Conservation (phyloP, 2,113 vertebrate species). For the Mesembrinibis cayennensis region DNA sequence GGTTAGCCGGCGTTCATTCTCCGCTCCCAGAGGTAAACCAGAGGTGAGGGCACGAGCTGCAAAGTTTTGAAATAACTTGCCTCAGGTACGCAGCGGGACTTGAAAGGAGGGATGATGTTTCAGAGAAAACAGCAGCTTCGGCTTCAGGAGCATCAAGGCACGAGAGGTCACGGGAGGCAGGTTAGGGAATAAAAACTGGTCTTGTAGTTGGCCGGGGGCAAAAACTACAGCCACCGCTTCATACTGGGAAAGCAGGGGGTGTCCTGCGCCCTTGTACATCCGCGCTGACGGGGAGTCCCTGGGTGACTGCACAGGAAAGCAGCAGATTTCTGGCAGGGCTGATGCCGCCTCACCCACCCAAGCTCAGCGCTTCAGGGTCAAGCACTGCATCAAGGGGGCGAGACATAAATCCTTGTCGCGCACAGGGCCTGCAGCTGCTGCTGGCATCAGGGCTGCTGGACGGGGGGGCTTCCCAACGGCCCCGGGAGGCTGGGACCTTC, state of each 20-base stretch:
- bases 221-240: not conserved
- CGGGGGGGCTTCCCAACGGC: not conserved
- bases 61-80: not conserved
- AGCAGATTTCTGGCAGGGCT: not conserved
- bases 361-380: not conserved
- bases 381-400: accelerated
- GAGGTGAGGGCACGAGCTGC: not conserved
- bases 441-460: not conserved
- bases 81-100: accelerated
- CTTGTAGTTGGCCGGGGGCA: too few relatives aligned
- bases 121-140: not conserved
- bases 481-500: not conserved
- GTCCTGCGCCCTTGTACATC: not conserved
- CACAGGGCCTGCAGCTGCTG: not conserved
- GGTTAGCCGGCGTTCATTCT: not conserved
- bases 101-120: not conserved
- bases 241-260: not conserved
- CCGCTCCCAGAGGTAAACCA: not conserved
- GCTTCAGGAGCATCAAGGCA: not conserved
- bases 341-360: not conserved
- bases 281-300: not conserved
- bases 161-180: not conserved
- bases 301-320: not conserved
- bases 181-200: not conserved
- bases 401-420: not conserved